Conservation (phyloP, 2,113 vertebrate genomes). For the Psettodes erumei region DNA sequence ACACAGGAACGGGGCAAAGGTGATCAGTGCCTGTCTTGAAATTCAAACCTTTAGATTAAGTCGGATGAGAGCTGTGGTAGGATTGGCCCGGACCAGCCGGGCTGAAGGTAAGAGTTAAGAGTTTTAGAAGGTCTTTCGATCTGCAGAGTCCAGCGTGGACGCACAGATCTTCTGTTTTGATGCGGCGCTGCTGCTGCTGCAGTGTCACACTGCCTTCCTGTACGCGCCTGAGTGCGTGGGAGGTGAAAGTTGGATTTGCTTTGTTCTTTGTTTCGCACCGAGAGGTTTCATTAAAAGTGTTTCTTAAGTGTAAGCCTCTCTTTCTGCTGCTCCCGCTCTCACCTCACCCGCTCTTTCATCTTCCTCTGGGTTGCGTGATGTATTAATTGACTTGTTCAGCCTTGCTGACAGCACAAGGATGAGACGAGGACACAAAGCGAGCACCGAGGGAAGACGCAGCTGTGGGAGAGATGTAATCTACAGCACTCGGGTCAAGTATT, state of each 20-base stretch:
- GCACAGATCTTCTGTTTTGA: not conserved
- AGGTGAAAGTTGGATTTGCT: not conserved
- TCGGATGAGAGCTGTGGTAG: not conserved
- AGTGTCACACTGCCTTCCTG: not conserved
- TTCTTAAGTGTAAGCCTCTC: not conserved
- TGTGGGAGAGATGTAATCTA: not conserved
- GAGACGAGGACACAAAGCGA: conserved; percentile 7
- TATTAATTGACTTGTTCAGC: conserved; percentile 41
- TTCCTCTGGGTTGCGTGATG: not conserved
- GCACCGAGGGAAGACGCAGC: not conserved
- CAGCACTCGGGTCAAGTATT: conserved; percentile 21
- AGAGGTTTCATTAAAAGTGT: conserved; percentile 26
- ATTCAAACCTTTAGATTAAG: conserved; percentile 2
- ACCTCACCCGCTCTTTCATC: conserved; percentile 23
- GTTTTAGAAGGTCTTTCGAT: not conserved
- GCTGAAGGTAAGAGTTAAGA: not conserved
- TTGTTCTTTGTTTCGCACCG: not conserved
- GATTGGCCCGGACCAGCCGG: not conserved
- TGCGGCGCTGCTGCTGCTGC: too few relatives aligned
- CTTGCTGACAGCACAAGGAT: conserved; percentile 17
- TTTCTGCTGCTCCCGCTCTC: not conserved
- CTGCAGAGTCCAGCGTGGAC: not conserved
- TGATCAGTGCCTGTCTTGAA: not conserved
- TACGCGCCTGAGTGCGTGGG: not conserved
- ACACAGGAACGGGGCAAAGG: not conserved